These are phyloP conservation scores for Aradus depressus DNA, from an alignment of 2,888 invertebrate genomes.

Conservation along the genomic window DNA sequence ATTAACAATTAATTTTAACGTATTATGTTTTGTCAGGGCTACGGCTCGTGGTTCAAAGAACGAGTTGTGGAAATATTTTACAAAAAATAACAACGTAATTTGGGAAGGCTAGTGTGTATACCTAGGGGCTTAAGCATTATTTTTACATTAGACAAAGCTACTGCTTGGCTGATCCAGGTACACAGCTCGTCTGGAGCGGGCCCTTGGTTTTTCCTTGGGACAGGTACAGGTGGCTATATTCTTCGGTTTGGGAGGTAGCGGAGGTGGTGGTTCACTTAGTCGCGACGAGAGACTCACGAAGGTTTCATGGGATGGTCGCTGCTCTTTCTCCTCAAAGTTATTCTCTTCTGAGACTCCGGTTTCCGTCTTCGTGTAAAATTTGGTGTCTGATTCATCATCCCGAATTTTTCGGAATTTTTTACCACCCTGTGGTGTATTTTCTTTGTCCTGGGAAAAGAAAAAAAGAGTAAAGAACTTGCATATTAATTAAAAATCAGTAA, in stretches of 20 bases:
- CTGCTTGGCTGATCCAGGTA: conserved; percentile 52
- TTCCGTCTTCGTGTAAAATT: conserved; percentile 14
- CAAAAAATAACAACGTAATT: too few relatives aligned
- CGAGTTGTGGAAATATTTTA: too few relatives aligned
- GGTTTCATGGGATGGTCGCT: conserved; percentile 3
- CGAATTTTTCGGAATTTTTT: conserved; percentile 39
- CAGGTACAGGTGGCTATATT: conserved; percentile 41
- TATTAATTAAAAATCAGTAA: too few relatives aligned
- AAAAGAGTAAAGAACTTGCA: too few relatives aligned
- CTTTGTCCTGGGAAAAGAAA: conserved; percentile 40
- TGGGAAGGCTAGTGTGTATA: too few relatives aligned
- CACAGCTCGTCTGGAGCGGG: conserved; percentile 36
- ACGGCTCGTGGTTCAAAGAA: too few relatives aligned
- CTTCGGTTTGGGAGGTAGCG: conserved; percentile 64
- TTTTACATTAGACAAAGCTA: conserved; percentile 49
- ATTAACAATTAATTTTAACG: too few relatives aligned
- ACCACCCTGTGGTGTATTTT: conserved; percentile 39
- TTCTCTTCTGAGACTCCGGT: neutral
- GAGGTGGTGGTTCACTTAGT: conserved; percentile 44
- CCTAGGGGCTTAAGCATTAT: too few relatives aligned
- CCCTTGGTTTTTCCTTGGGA: conserved; percentile 22
- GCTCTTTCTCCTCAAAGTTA: conserved; percentile 10
- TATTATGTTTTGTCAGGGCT: too few relatives aligned
- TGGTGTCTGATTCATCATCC: conserved; percentile 32
- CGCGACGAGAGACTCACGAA: conserved; percentile 9